Evolutionary conservation across 2,113 vertebrate species (phyloP).

Genomic region (Grallaria varia): DNA sequence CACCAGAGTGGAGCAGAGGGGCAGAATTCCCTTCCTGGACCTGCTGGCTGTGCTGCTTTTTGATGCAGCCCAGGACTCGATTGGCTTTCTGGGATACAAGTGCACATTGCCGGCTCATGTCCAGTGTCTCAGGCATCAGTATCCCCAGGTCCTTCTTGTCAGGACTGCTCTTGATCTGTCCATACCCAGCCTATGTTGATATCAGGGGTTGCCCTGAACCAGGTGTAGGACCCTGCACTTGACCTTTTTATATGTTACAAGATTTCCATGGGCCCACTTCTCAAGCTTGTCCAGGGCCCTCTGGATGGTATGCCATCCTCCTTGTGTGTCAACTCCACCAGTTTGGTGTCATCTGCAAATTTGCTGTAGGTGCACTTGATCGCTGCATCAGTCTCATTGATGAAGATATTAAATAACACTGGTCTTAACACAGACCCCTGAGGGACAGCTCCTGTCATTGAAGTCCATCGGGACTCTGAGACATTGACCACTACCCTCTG

Average conservation of each 20-base stretch:
- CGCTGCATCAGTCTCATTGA: neutral
- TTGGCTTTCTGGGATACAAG: neutral
- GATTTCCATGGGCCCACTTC: neutral
- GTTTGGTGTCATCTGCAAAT: neutral
- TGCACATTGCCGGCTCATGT: accelerated
- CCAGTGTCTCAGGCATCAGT: neutral
- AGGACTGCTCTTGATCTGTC: neutral
- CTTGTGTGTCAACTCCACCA: neutral
- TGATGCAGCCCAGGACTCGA: accelerated
- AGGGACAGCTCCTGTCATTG: neutral
- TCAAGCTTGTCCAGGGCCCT: neutral
- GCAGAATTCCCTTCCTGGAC: neutral
- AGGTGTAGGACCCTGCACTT: neutral
- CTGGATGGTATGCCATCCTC: neutral
- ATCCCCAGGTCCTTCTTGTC: neutral
- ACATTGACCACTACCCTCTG: neutral
- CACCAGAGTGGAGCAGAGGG: neutral
- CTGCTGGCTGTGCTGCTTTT: accelerated
- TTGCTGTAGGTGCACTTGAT: neutral
- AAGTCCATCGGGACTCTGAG: neutral
- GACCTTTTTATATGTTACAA: neutral
- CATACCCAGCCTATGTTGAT: neutral
- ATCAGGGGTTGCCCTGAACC: neutral
- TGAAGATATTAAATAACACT: neutral
- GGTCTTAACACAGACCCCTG: neutral